Base-by-base conservation (phyloP, 1,140 invertebrate genomes). In the Anadara kagoshimensis region DNA sequence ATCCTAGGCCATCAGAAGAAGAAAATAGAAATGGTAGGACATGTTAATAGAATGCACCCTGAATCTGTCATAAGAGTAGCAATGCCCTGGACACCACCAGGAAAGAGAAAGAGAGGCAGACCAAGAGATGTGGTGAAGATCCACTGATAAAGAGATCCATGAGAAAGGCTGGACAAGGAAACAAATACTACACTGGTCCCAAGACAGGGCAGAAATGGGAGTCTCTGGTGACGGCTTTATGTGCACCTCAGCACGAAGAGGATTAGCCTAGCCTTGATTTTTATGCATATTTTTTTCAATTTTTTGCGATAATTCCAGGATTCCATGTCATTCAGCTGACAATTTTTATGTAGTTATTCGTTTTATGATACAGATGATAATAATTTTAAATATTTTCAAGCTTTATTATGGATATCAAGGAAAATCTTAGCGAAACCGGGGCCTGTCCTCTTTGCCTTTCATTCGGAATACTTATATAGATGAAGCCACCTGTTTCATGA, bases 161-260 rank as follows among this genome's bases (percentile, higher is more conserved):
- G 45, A 53, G 47, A 67, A 18, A 12, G 36, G 45, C 1, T 71
- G 47, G 49, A 64, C 59, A 22, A 44, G 59, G 59, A 44, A 43
- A 63, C 69, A 71, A 57, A 12, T 56, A 14, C 65, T 57, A 3
- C 49, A 51, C n/a, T 53, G 62, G 57, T 69, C 57, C 45, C 44
- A 59, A 45, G 47, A 70, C 22, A 51, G 45, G 57, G n/a, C 69
- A 57, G 59, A 18, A 47, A 44, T 59, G 26, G 58, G 7, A 26
- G 54, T 69, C 67, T 69, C 56, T 71, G 59, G 59, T 47, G 43
- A 71, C 45, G 59, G 69, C 20, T 41, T 71, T 54, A 64, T 63
- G 59, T 54, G 61, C 68, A 18, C 16, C 8, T 12, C 43, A 62
- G 68, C 59, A 57, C 36, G 47, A 63, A 64, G 53, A 63, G 59